phyloP scores from a whole-genome alignment of 1,140 invertebrate genomes.

The Berghia stephanieae region DNA sequence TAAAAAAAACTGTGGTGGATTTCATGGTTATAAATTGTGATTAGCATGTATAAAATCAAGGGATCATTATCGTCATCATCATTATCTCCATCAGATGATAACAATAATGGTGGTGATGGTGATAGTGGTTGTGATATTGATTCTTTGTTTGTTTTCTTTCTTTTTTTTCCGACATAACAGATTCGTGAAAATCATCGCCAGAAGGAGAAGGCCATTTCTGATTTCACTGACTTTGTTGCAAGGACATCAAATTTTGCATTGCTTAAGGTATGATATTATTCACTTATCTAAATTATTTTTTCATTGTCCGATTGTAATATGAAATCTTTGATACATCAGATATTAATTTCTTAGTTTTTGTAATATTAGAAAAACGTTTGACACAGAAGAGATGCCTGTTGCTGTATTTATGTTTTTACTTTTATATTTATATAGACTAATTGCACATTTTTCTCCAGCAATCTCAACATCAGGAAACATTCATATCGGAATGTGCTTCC shows the following conservation, averaged over 20 bases:
- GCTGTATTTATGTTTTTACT: too few species aligned
- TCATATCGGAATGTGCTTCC: too few species aligned
- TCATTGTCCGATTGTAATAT: not conserved
- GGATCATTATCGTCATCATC: not conserved
- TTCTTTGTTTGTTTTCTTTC: not conserved
- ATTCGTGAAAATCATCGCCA: conserved; percentile 65
- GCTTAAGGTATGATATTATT: conserved; percentile 54
- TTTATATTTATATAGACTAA: too few species aligned
- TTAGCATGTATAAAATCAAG: not conserved
- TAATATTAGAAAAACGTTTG: too few species aligned
- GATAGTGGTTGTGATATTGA: not conserved
- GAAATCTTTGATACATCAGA: not conserved
- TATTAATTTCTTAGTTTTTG: not conserved
- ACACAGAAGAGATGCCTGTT: too few species aligned
- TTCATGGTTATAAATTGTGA: too few species aligned
- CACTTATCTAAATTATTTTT: not conserved
- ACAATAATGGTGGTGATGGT: not conserved
- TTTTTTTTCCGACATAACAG: conserved; percentile 47
- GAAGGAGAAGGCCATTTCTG: conserved; percentile 60
- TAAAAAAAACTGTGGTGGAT: not conserved
- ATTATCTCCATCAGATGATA: not conserved
- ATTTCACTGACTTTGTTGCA: conserved; percentile 61
- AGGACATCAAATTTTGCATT: conserved; percentile 63
- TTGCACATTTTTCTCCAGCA: too few species aligned
- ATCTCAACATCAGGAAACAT: too few species aligned